Conservation (phyloP, 2,113 vertebrate species). For the Steatornis caripensis region DNA sequence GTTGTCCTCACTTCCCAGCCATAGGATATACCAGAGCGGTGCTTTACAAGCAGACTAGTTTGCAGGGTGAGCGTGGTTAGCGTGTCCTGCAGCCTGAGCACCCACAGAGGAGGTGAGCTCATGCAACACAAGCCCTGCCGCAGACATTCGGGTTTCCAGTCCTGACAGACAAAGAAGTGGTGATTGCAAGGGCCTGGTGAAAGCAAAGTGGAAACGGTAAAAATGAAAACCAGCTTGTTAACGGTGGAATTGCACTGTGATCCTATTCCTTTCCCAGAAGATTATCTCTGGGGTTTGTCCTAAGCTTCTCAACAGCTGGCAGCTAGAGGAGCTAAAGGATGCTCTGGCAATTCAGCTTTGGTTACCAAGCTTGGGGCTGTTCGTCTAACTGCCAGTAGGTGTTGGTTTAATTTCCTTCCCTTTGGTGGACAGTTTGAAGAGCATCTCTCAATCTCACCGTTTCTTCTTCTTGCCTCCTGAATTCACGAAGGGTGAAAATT, state of each 20-base stretch:
- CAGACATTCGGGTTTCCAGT: not conserved
- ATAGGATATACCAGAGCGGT: not conserved
- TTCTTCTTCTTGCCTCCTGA: not conserved
- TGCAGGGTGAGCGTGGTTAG: not conserved
- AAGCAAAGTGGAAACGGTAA: not conserved
- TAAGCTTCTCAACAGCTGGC: not conserved
- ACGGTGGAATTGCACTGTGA: not conserved
- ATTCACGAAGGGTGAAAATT: not conserved
- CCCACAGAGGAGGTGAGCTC: not conserved
- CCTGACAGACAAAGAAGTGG: not conserved
- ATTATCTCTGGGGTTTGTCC: not conserved
- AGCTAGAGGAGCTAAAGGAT: not conserved
- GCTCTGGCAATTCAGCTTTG: slow-evolving; percentile 17
- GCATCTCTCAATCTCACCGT: not conserved
- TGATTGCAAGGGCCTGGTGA: not conserved
- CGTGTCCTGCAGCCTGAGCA: not conserved
- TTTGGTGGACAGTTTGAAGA: not conserved
- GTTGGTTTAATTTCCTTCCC: not conserved
- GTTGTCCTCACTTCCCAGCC: not conserved
- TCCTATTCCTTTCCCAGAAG: not conserved
- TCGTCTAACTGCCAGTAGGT: not conserved
- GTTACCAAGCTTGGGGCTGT: not conserved
- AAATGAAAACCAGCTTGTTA: not conserved
- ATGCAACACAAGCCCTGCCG: not conserved
- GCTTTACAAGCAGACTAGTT: not conserved